Evolutionary conservation across 2,797 vertebrate species (phyloP), one percentile per base, ranked within the genome.

Genomic region (Onychomys leucogaster): DNA sequence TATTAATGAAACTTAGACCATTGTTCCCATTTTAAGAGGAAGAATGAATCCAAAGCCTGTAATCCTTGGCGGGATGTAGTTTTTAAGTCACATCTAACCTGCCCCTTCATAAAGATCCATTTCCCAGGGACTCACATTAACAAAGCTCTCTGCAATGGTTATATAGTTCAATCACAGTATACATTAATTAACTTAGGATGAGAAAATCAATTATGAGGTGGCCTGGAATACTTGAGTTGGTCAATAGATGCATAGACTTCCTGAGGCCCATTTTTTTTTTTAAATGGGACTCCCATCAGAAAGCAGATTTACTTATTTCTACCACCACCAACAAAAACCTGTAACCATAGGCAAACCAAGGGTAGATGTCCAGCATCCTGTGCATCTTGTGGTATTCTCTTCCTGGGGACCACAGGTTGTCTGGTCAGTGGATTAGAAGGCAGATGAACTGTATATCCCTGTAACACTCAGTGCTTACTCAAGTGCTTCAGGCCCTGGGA

Each of bases 181-280:
- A 21, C 89, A 63, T 59, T 69, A 93, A 91, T 87, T 91, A 89
- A 87, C 63, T 83, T 94, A 71, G 23, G 83, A 65, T 71, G 25
- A 94, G 7, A 96, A 94, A 82, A 78, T 41, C 52, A 90, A 41
- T 91, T 85, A 71, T 88, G 55, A 92, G 29, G n/a, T 90, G 34
- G n/a, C 87, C 34, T 86, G 37, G 49, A 41, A 89, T 69, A 80
- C 49, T 80, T 67, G 71, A 90, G 43, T 55, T 77, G 55, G 34
- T 25, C 87, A 37, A 4, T 25, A 84, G 46, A 16, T 43, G 4
- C 37, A 14, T 25, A 49, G 69, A 67, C 0, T 76, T 80, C 32
- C 81, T 69, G 23, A 89, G 57, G 52, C 5, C 17, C 6, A 5
- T 91, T 94, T 93, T 46, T 87, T 32, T 89, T 93, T n/a, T 94